phyloP scores from a whole-genome alignment of 2,888 invertebrate species.

The Amphipyra tragopoginis region DNA sequence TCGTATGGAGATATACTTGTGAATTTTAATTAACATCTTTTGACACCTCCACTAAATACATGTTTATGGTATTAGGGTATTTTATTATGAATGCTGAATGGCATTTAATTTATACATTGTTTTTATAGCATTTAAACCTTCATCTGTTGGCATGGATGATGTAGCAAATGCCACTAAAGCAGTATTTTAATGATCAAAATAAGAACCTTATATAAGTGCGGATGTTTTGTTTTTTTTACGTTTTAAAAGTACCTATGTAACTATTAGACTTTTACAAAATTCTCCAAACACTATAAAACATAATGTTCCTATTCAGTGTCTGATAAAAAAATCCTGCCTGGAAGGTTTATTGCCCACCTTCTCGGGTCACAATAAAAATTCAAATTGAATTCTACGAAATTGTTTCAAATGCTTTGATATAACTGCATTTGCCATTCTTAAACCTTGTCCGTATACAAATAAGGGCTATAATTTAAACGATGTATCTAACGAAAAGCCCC shows the following conservation, averaged over 20 bases:
- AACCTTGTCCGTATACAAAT: conserved; percentile 15
- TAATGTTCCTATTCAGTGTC: conserved; percentile 48
- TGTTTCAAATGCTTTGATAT: conserved; percentile 50
- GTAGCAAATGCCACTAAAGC: conserved; percentile 15
- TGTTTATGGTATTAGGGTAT: conserved; percentile 37
- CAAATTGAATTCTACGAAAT: conserved; percentile 59
- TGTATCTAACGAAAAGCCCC: conserved; percentile 10
- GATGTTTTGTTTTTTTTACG: too few species aligned
- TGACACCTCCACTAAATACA: conserved; percentile 39
- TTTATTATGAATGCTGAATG: conserved; percentile 29
- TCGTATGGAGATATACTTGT: conserved; percentile 21
- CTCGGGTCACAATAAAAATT: conserved; percentile 69
- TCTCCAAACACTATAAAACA: conserved; percentile 29
- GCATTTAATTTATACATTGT: conserved; percentile 40
- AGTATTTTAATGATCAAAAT: conserved; percentile 16
- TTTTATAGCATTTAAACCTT: conserved; percentile 28
- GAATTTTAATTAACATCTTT: conserved; percentile 47
- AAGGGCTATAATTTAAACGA: conserved; percentile 15
- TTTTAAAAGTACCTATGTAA: neutral
- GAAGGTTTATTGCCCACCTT: conserved; percentile 65
- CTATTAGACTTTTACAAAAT: conserved; percentile 7
- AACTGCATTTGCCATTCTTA: conserved; percentile 1
- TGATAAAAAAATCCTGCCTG: conserved; percentile 63
- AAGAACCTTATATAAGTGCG: neutral
- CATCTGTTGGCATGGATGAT: conserved; percentile 12